Conservation (phyloP, 2,888 invertebrate genomes). For the Sarcophaga caerulescens region DNA sequence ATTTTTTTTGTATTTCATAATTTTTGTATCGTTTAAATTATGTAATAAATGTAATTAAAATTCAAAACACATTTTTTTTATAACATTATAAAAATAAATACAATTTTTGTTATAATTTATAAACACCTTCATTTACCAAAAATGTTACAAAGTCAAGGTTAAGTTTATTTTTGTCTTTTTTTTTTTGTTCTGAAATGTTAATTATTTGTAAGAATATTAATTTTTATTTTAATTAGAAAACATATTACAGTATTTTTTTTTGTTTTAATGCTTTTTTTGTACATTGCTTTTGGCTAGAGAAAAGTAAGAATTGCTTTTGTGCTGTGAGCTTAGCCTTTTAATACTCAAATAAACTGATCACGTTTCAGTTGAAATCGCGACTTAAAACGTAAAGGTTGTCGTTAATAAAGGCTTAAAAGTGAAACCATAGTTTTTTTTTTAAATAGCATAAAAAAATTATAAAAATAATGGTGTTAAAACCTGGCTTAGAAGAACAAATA, state of each 20-base stretch:
- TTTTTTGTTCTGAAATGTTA: not conserved
- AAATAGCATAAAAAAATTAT: not conserved
- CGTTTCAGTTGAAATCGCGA: slow-evolving; percentile 64
- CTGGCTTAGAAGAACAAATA: slow-evolving; percentile 70
- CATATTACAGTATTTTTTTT: slow-evolving; percentile 1
- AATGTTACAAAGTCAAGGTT: slow-evolving; percentile 14
- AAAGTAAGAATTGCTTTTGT: slow-evolving; percentile 13
- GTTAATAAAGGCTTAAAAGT: not conserved
- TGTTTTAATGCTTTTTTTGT: not conserved
- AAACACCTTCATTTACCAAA: not conserved
- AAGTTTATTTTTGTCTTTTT: too few species aligned
- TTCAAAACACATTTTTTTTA: not conserved
- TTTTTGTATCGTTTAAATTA: not conserved
- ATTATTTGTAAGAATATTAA: too few species aligned
- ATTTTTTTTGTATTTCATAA: not conserved
- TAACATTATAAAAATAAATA: not conserved
- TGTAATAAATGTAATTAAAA: not conserved
- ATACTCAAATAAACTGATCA: slow-evolving; percentile 49
- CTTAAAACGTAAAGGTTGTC: slow-evolving; percentile 56
- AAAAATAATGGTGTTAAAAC: slow-evolving; percentile 62
- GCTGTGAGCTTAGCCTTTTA: slow-evolving; percentile 21
- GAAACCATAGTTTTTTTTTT: not conserved
- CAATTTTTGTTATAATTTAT: not conserved
- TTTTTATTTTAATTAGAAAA: too few species aligned
- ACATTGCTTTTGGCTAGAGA: not conserved